Percentiles rank a stretch among this genome's conserved stretches.
Evolutionary conservation across 1,140 invertebrate genomes (phyloP).

Genomic region (Heliconius congener): DNA sequence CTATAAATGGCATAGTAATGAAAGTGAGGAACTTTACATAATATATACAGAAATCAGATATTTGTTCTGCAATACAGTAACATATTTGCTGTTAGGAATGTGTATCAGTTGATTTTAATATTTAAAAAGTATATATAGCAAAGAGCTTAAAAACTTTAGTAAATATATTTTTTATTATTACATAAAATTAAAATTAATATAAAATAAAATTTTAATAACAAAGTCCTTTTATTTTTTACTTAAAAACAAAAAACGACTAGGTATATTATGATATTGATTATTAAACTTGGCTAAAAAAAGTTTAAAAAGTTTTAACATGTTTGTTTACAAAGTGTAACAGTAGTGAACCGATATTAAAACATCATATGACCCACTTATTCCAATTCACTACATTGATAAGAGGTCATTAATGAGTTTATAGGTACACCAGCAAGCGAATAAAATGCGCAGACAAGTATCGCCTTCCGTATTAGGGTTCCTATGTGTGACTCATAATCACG

Average conservation of each 20-base stretch:
- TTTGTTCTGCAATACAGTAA: background rate
- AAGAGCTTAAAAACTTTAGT: too few relatives aligned
- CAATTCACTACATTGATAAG: constrained; percentile 15
- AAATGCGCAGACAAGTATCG: constrained; percentile 40
- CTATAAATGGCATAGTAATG: background rate
- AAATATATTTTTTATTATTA: too few relatives aligned
- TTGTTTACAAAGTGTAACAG: constrained; percentile 1
- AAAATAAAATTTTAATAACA: too few relatives aligned
- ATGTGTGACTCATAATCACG: constrained; percentile 50
- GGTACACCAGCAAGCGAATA: constrained; percentile 19
- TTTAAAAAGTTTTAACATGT: background rate
- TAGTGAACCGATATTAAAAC: background rate
- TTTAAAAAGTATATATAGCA: too few relatives aligned
- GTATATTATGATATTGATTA: background rate
- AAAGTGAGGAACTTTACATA: background rate
- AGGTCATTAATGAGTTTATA: constrained; percentile 6
- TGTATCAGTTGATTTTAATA: background rate
- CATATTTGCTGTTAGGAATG: background rate
- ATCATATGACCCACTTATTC: constrained; percentile 8
- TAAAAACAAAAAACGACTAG: too few relatives aligned
- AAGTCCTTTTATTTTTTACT: too few relatives aligned
- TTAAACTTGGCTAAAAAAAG: background rate
- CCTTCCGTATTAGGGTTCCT: constrained; percentile 57
- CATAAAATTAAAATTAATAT: too few relatives aligned
- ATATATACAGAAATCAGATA: background rate